Base-by-base conservation (phyloP, 2,797 vertebrate genomes). In the Merluccius polli region DNA sequence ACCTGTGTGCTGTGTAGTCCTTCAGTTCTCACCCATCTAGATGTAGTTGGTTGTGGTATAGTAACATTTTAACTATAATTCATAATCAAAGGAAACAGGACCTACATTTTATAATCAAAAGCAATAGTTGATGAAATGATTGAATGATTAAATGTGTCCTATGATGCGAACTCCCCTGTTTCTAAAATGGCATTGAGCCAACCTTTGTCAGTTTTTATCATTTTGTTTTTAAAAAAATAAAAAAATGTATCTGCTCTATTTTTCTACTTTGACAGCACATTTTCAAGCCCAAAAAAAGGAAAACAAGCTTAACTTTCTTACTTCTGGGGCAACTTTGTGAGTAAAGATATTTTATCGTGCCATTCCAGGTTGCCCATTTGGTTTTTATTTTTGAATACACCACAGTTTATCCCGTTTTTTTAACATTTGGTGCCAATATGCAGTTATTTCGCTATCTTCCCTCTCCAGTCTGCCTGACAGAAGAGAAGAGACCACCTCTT, bases 291-390 rank as follows among this genome's bases (percentile, higher is more conserved):
- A 18, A 48, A 48, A 48, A 48, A 21, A 21, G 16, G 13, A 70
- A 33, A 70, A 70, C 6, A 31, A 12, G 38, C 33, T 15, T 29
- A 7, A 31, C 59, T 78, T 78, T 67, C 33, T 72, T 63, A 24
- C 52, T 71, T 73, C 35, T 30, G 59, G 29, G 33, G 71, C 12
- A 82, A 76, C 44, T 79, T 76, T 0, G 38, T 76, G 59, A 84
- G 76, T 85, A 84, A 82, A 88, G 77, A 81, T 78, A 41, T n/a
- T 83, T 84, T 87, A 85, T 87, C 80, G 71, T 2, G n/a, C 71
- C 68, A 24, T 69, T 83, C 77, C 82, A 90, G 85, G 77, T 80
- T 88, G 76, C 73, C 76, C 72, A 35, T 76, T 70, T 71, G 71
- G 77, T 77, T 81, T 73, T 87, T 85, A 82, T 84, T 87, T 88